phyloP scores from a whole-genome alignment of 2,113 vertebrate species.

The Hemiprocne comata region DNA sequence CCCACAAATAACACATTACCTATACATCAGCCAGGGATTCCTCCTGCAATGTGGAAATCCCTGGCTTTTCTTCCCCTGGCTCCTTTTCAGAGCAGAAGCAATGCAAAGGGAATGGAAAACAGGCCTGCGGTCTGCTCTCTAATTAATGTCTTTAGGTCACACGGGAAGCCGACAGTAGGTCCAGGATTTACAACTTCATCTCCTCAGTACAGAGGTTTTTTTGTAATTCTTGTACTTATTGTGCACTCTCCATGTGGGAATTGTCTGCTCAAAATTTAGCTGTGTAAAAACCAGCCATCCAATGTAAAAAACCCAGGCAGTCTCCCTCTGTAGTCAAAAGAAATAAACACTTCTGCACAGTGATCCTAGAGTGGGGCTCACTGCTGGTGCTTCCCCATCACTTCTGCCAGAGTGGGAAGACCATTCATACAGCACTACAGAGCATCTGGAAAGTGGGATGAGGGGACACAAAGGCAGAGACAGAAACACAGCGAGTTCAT shows the following conservation, averaged over 20 bases:
- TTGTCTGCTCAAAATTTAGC: background rate
- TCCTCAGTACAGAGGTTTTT: background rate
- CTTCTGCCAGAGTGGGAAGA: background rate
- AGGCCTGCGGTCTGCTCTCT: background rate
- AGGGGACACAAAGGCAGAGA: background rate
- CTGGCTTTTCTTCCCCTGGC: background rate
- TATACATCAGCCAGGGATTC: background rate
- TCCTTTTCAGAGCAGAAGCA: background rate
- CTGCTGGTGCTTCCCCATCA: background rate
- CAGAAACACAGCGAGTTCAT: background rate
- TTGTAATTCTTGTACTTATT: background rate
- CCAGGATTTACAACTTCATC: background rate
- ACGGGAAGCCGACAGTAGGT: background rate
- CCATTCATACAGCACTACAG: background rate
- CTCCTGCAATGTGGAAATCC: background rate
- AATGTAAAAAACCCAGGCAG: background rate
- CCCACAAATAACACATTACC: background rate
- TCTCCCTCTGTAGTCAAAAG: background rate
- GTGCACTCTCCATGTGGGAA: background rate
- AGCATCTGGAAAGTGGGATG: background rate
- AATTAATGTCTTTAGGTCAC: background rate
- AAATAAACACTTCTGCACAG: background rate
- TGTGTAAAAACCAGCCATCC: background rate
- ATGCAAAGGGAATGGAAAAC: background rate
- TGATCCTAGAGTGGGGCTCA: background rate